These are phyloP conservation scores for Artemia sp. DNA, from an alignment of 2,888 invertebrate species.

Conservation along the genomic window DNA sequence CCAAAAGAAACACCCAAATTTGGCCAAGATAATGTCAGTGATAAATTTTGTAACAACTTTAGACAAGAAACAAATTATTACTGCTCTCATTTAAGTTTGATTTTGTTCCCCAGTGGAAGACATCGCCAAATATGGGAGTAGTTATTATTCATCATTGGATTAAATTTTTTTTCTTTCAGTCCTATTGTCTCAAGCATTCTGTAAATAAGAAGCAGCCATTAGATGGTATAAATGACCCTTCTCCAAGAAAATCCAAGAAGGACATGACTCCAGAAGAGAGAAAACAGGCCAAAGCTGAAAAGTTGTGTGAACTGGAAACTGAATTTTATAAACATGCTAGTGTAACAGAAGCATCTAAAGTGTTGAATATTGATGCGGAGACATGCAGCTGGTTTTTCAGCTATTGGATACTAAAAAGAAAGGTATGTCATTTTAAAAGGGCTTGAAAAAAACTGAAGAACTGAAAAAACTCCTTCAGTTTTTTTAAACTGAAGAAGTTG, in stretches of 20 bases:
- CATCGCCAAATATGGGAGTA: background rate
- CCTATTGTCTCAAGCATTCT: constrained; percentile 91
- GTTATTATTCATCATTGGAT: constrained; percentile 12
- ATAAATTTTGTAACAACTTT: no score
- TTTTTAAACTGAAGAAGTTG: no score
- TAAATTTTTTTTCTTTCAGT: constrained; percentile 38
- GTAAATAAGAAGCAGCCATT: constrained; percentile 54
- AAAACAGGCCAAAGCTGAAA: constrained; percentile 72
- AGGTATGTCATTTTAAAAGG: constrained; percentile 29
- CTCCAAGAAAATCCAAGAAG: constrained; percentile 40
- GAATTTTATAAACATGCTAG: constrained; percentile 88
- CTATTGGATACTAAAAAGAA: constrained; percentile 89
- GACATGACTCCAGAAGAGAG: constrained; percentile 89
- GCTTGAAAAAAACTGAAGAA: no score
- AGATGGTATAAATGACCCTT: constrained; percentile 42
- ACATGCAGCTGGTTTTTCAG: constrained; percentile 73
- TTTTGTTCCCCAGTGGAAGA: background rate
- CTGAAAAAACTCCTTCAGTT: no score
- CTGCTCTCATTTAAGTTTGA: background rate
- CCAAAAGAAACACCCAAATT: background rate
- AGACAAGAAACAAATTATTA: no score
- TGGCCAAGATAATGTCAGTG: background rate
- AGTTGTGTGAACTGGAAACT: constrained; percentile 72
- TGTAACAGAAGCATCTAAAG: constrained; percentile 44
- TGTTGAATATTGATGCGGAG: constrained; percentile 64